These are phyloP conservation scores for Daubentonia madagascariensis DNA, from an alignment of 2,113 vertebrate species.

Conservation along the genomic window DNA sequence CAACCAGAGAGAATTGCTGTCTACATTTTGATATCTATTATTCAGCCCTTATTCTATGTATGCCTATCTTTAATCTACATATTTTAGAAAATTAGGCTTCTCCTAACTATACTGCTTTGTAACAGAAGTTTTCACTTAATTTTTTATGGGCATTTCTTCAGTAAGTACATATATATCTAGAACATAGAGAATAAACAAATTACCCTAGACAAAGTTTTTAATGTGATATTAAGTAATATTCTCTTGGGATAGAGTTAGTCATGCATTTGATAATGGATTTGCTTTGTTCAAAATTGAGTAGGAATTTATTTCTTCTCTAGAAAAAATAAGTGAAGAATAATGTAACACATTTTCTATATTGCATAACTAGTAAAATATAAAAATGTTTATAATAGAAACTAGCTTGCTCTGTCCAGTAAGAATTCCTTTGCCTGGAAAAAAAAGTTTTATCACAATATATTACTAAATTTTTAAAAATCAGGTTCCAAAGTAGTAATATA, in stretches of 20 bases:
- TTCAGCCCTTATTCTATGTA: background rate
- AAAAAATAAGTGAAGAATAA: conserved; percentile 2
- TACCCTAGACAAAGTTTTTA: background rate
- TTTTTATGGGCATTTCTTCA: background rate
- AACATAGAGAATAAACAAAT: background rate
- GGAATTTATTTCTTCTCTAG: background rate
- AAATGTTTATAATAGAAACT: background rate
- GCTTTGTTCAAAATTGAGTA: background rate
- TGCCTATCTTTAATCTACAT: background rate
- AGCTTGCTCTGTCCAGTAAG: background rate
- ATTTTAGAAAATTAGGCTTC: background rate
- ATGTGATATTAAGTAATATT: background rate
- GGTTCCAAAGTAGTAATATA: background rate
- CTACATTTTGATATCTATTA: background rate
- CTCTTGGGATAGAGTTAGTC: background rate
- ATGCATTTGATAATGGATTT: background rate
- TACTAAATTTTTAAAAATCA: background rate
- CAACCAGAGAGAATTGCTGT: background rate
- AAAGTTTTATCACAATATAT: background rate
- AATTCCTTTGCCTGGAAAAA: background rate
- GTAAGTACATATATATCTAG: background rate
- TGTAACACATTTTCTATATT: background rate
- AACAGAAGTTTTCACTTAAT: conserved; percentile 3
- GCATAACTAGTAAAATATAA: background rate
- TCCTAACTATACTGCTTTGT: background rate